A percentile compares a stretch with the other conserved stretches of the same genome.
Evolutionary conservation across 2,797 vertebrate genomes (phyloP).

Genomic region (Ctenopoma multispine): DNA sequence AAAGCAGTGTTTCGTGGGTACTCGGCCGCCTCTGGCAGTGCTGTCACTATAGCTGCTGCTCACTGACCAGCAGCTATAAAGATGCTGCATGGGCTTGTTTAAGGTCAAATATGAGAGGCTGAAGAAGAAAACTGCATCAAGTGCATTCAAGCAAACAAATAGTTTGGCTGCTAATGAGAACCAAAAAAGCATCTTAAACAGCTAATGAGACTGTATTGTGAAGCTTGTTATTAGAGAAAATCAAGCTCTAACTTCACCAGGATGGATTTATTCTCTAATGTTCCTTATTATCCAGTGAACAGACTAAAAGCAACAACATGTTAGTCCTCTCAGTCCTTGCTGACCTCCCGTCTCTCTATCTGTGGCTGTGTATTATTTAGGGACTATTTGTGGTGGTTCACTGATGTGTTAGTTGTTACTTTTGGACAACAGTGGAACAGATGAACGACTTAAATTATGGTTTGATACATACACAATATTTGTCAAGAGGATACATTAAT

Average conservation of each 20-base stretch:
- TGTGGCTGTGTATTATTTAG: too few relatives aligned
- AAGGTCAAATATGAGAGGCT: conserved; percentile 1
- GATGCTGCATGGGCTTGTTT: not conserved
- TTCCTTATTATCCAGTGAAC: not conserved
- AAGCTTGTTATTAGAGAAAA: not conserved
- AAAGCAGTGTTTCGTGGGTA: not conserved
- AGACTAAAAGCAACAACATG: too few relatives aligned
- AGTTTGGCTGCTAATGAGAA: conserved; percentile 9
- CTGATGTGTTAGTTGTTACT: too few relatives aligned
- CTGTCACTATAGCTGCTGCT: not conserved
- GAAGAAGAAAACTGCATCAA: not conserved
- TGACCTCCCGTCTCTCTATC: too few relatives aligned
- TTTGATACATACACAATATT: too few relatives aligned
- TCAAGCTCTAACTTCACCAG: not conserved
- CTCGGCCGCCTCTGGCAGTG: not conserved
- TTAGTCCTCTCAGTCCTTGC: too few relatives aligned
- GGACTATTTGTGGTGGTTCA: too few relatives aligned
- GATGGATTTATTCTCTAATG: not conserved
- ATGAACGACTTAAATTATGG: too few relatives aligned
- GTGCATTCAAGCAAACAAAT: not conserved
- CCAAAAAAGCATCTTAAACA: not conserved
- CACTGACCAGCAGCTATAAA: not conserved
- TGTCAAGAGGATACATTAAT: too few relatives aligned
- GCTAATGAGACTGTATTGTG: not conserved
- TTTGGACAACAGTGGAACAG: too few relatives aligned